These are phyloP conservation scores for Heteromyza rotundicornis DNA, from an alignment of 2,888 invertebrate species.

Conservation along the genomic window DNA sequence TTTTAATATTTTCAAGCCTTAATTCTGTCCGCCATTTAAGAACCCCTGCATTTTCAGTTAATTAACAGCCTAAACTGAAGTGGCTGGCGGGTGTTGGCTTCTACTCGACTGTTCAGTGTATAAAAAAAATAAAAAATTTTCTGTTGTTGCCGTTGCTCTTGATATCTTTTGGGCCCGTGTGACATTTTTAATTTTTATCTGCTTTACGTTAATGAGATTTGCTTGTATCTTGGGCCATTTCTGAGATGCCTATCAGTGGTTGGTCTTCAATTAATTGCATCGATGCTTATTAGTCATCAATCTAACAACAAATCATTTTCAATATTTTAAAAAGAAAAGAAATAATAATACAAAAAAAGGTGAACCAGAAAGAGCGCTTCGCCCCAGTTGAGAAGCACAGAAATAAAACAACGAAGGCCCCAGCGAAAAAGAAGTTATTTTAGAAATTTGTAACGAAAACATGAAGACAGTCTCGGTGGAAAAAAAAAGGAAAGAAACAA, in stretches of 20 bases:
- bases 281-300: conserved; percentile 61
- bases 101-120: too few species aligned
- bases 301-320: conserved; percentile 55
- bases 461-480: neutral
- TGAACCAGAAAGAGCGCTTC: neutral
- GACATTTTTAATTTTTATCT: conserved; percentile 39
- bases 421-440: too few species aligned
- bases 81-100: too few species aligned
- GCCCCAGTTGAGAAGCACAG: neutral
- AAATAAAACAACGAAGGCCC: too few species aligned
- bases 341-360: too few species aligned
- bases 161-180: neutral
- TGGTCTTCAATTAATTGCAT: conserved; percentile 57
- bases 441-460: neutral
- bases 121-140: too few species aligned
- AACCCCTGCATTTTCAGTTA: too few species aligned
- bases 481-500: too few species aligned
- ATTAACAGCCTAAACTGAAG: too few species aligned
- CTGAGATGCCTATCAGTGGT: conserved; percentile 57
- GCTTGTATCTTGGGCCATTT: conserved; percentile 60
- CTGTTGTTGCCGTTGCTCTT: neutral
- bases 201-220: conserved; percentile 60
- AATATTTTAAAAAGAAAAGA: conserved; percentile 3
- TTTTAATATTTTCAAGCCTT: too few species aligned
- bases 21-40: too few species aligned